These are phyloP conservation scores for Hesperia comma DNA, from an alignment of 2,888 invertebrate species.

Conservation along the genomic window DNA sequence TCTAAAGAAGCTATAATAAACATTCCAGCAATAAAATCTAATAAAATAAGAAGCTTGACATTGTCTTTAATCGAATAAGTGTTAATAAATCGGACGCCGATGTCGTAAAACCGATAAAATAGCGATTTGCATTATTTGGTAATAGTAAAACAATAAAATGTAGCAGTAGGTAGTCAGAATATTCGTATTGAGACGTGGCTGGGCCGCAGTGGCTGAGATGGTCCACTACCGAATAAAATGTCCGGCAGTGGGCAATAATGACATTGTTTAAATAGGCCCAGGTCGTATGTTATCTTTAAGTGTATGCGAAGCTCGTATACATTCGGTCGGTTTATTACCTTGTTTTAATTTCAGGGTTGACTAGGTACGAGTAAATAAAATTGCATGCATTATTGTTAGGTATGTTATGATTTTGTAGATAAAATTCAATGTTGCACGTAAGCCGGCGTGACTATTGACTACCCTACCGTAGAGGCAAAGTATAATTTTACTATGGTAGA, in stretches of 20 bases:
- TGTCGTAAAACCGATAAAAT: constrained; percentile 29
- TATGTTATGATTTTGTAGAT: too few relatives aligned
- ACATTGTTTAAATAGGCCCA: constrained; percentile 24
- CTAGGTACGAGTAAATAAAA: too few relatives aligned
- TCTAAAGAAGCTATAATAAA: constrained; percentile 6
- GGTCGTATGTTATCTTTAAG: not conserved
- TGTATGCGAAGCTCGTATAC: too few relatives aligned
- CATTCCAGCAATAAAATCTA: constrained; percentile 16
- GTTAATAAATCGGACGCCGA: constrained; percentile 31
- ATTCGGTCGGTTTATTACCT: too few relatives aligned
- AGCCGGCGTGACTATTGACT: too few relatives aligned
- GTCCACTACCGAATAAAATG: constrained; percentile 36
- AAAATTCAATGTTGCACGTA: too few relatives aligned
- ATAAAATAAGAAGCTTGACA: constrained; percentile 30
- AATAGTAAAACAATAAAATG: constrained; percentile 33
- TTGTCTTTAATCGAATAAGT: constrained; percentile 26
- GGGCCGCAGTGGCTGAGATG: constrained; percentile 11
- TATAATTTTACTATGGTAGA: too few relatives aligned
- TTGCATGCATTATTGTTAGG: too few relatives aligned
- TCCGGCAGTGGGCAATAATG: constrained; percentile 35
- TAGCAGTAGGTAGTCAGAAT: constrained; percentile 7
- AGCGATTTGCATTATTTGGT: constrained; percentile 34
- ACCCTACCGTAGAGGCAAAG: too few relatives aligned
- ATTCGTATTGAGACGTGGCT: constrained; percentile 29
- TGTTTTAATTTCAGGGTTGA: too few relatives aligned